Base-by-base conservation (phyloP, 2,113 vertebrate genomes). In the Rhabdomys dilectus region DNA sequence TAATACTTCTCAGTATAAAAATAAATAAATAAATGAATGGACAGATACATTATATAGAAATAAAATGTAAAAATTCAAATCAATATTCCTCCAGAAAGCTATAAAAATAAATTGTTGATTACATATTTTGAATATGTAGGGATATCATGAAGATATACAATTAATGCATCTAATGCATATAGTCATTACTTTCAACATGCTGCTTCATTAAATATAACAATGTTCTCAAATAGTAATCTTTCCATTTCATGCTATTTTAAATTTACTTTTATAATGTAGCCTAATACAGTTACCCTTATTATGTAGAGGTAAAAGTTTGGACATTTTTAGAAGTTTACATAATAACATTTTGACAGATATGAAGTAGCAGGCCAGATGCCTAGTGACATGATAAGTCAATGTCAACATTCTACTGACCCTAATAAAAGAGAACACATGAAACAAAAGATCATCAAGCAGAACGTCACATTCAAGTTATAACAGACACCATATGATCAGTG, bases 301-400 rank as follows among this genome's bases (percentile, higher is more conserved):
- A 45, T 45, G 7, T 48, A 89, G 68, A 70, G 29, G 24, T 76
- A 36, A 80, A 75, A 82, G 70, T 73, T 66, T 12, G 13, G 53
- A 51, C n/a, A 91, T 53, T 87, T n/a, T 56, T 87, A 66, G 45
- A 72, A 88, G 70, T 77, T 91, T 80, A 11, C 3, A 62, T 13
- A 56, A 60, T 91, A 39, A 70, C 9, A 51, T 4, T 93, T 87
- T 96, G 84, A 97, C 89, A 96, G 56, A 93, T 75, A 96, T 92
- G 96, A 97, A 97, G 89, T 92, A 98, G 90, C 94, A 97, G 88
- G 60, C 96, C 96, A 98, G 95, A 96, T 98, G 96, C 92, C 60
- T 94, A 64, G 78, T 97, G 97, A 97, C 97, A 97, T 4, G 90
- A 39, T 96, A 95, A 97, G 72, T 97, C 97, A 98, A 92, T 84